Conservation (phyloP, 1,140 invertebrate genomes). For the Uloborus diversus region DNA sequence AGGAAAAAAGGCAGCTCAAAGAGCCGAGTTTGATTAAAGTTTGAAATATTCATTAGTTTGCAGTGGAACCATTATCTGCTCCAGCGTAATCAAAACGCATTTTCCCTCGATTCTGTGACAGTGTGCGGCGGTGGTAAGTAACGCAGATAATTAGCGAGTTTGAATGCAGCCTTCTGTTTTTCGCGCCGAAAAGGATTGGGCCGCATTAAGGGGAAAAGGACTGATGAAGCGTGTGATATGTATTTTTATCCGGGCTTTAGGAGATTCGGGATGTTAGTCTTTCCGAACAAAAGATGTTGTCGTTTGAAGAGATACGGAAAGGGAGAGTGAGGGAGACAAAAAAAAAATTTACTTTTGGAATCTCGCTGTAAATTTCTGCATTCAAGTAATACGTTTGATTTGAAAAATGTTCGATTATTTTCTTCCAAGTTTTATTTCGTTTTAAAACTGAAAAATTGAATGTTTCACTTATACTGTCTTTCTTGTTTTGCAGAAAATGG, state of each 20-base stretch:
- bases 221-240: slow-evolving; percentile 43
- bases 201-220: slow-evolving; percentile 3
- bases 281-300: slow-evolving; percentile 10
- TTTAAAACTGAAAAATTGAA: too few relatives aligned
- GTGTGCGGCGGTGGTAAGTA: slow-evolving; percentile 24
- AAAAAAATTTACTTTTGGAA: slow-evolving; percentile 29
- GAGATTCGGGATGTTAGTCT: background rate
- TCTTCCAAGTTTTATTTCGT: too few relatives aligned
- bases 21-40: slow-evolving; percentile 55
- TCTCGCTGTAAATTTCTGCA: too few relatives aligned
- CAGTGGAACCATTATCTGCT: slow-evolving; percentile 48
- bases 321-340: background rate
- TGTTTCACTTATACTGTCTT: too few relatives aligned
- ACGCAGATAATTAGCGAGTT: slow-evolving; percentile 50
- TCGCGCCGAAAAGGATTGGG: slow-evolving; percentile 24
- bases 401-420: too few relatives aligned
- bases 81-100: slow-evolving; percentile 48
- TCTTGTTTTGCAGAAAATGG: too few relatives aligned
- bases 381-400: too few relatives aligned
- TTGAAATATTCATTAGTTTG: slow-evolving; percentile 57
- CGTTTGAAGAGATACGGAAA: background rate
- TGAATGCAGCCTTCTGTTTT: slow-evolving; percentile 7
- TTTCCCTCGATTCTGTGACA: background rate
- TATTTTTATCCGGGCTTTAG: background rate
- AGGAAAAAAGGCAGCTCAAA: too few relatives aligned